Percentiles rank a stretch among this genome's conserved stretches.
Conservation (phyloP, 2,113 vertebrate species). For the Poeciliopsis retropinna region DNA sequence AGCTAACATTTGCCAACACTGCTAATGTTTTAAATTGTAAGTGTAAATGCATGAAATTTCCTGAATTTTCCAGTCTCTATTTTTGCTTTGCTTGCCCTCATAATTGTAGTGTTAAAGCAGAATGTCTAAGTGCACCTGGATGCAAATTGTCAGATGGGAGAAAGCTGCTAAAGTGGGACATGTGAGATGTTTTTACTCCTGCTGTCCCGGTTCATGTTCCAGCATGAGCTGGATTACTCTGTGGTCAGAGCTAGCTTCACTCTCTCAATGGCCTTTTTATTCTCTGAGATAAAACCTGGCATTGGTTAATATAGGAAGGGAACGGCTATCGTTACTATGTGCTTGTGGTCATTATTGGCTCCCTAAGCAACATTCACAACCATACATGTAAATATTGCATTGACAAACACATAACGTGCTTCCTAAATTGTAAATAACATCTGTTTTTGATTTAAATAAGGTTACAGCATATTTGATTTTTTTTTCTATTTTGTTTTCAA, state of each 20-base stretch:
- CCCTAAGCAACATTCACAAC: constrained; percentile 25
- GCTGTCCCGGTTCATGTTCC: constrained; percentile 38
- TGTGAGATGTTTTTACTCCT: constrained; percentile 13
- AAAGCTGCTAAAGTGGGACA: not conserved
- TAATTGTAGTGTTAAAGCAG: constrained; percentile 16
- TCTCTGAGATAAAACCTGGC: constrained; percentile 36
- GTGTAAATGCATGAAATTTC: not conserved
- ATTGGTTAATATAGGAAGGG: constrained; percentile 17
- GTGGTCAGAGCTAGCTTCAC: constrained; percentile 51
- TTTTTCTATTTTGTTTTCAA: not conserved
- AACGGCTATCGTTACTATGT: constrained; percentile 33
- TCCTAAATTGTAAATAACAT: not conserved
- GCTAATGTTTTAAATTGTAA: not conserved
- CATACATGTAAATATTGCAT: constrained; percentile 1
- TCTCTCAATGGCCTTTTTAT: constrained; percentile 57
- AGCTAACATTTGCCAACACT: no score
- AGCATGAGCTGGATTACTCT: constrained; percentile 42
- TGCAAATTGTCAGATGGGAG: constrained; percentile 4
- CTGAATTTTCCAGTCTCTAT: not conserved
- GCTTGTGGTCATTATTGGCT: constrained; percentile 16
- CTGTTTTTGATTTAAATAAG: not conserved
- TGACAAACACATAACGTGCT: constrained; percentile 12
- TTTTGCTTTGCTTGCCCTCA: not conserved
- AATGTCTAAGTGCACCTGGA: constrained; percentile 22
- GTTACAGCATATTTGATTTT: not conserved